Base-by-base conservation (phyloP, 2,888 invertebrate genomes). In the Kryphioiulus occultus region DNA sequence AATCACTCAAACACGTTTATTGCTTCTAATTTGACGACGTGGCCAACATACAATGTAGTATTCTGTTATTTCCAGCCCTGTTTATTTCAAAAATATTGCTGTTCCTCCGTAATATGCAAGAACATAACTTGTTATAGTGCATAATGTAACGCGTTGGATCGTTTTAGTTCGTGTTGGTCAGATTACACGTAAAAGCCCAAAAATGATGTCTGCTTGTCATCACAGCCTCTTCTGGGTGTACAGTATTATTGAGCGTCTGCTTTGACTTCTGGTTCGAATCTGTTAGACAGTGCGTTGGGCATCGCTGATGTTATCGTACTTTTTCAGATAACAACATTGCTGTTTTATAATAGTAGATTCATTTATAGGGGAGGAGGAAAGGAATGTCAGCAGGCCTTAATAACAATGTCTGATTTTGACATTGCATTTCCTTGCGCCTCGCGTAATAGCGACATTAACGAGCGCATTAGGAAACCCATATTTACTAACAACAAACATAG, bases 381-480 rank as follows among this genome's bases (percentile, higher is more conserved):
- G 78, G 78, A 78, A 78, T 78, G 78, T 78, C 78, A 78, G 78
- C 78, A 30, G 78, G 26, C 78, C 78, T 78, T 78, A 78, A 78
- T 78, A 78, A 78, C 78, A 78, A 78, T 78, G 78, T 78, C 78
- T 78, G 78, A 78, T 78, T 78, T 78, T 78, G 78, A 78, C 78
- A 78, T 78, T 78, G 78, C 78, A 78, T 78, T 78, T 78, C 78
- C 78, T 78, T 32, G 26, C 30, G 78, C 78, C 78, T 30, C 30
- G 30, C 78, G 78, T 78, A 78, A 78, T 78, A 30, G 30, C 78
- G 30, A 78, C 78, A 78, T 32, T 78, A 78, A 78, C 78, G 78
- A 78, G 78, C 78, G 78, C 78, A 78, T 78, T 78, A 78, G 78
- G 78, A 78, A 78, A 78, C 78, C 78, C 78, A 78, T 78, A 78